A percentile compares a stretch with the other conserved stretches of the same genome.
These are phyloP conservation scores for Lepidurus packardi DNA, from an alignment of 1,140 invertebrate genomes.

Conservation along the genomic window DNA sequence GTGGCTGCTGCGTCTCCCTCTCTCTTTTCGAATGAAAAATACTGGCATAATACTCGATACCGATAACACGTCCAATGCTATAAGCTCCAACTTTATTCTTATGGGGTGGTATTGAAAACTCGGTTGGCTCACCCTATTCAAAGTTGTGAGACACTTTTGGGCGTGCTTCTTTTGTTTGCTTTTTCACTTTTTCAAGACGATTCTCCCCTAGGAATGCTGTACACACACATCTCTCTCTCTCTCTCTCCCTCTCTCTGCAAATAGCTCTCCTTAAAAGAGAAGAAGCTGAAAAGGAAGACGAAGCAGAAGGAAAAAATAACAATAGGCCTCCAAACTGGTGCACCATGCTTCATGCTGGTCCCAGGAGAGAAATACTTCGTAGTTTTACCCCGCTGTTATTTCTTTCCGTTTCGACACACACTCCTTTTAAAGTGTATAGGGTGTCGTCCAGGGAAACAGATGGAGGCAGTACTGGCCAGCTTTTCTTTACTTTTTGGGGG, in stretches of 20 bases:
- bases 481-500: not conserved
- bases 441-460: not conserved
- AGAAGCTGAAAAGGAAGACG: not conserved
- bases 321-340: not conserved
- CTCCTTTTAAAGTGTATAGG: not conserved
- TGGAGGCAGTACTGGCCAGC: not conserved
- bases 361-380: conserved; percentile 6
- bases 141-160: not conserved
- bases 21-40: not conserved
- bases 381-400: not conserved
- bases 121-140: not conserved
- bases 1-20: not conserved
- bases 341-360: not conserved
- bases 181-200: not conserved
- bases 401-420: not conserved
- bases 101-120: not conserved
- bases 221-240: not conserved
- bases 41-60: not conserved
- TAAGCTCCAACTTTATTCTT: not conserved
- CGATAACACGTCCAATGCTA: conserved; percentile 2
- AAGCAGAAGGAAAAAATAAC: not conserved
- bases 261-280: no score
- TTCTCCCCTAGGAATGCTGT: not conserved
- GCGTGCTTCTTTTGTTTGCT: not conserved
- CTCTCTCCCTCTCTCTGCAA: not conserved